phyloP scores from a whole-genome alignment of 2,113 vertebrate species.

The Glareola pratincola region DNA sequence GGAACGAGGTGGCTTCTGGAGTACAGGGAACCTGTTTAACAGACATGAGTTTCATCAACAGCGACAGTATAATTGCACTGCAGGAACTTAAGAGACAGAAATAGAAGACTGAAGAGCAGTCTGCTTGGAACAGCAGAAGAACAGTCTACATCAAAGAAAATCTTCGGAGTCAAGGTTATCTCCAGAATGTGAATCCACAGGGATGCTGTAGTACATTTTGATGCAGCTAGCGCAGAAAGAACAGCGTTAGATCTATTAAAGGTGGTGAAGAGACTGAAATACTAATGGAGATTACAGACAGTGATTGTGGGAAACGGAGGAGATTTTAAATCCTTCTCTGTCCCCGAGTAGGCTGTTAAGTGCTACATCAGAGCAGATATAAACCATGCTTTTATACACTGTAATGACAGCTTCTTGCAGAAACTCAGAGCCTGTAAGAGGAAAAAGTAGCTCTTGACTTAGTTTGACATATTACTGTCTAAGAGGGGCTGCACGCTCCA shows the following conservation, averaged over 20 bases:
- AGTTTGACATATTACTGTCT: neutral
- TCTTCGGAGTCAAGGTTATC: neutral
- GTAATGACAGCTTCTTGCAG: neutral
- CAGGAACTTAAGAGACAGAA: conserved; percentile 6
- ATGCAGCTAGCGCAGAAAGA: conserved; percentile 9
- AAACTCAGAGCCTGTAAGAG: neutral
- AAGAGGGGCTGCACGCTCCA: neutral
- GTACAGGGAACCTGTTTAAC: neutral
- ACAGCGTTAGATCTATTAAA: neutral
- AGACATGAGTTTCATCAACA: neutral
- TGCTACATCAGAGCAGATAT: neutral
- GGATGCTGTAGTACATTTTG: neutral
- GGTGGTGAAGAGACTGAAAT: conserved; percentile 10
- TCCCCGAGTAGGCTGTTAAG: neutral
- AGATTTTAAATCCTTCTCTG: neutral
- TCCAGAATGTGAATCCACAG: neutral
- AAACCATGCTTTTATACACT: neutral
- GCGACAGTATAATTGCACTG: neutral
- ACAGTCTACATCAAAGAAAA: neutral
- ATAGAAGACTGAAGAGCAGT: conserved; percentile 1
- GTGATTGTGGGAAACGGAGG: neutral
- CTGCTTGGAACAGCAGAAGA: neutral
- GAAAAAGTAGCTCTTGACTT: neutral
- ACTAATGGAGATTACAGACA: neutral
- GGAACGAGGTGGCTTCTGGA: neutral